Evolutionary conservation across 2,113 vertebrate genomes (phyloP).

Genomic region (Eptesicus fuscus): DNA sequence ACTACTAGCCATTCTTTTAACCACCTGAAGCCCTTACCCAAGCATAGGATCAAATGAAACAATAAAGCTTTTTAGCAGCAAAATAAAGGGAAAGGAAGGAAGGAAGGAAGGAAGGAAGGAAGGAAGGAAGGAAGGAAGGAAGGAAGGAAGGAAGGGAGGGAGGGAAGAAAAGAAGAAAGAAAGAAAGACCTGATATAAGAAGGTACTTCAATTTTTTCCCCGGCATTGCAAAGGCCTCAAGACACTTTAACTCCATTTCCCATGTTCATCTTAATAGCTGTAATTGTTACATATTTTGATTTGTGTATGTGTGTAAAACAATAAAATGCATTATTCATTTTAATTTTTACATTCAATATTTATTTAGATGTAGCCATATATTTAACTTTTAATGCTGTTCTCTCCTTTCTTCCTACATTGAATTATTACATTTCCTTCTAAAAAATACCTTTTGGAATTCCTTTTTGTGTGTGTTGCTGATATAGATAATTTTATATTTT

Average conservation of each 20-base stretch:
- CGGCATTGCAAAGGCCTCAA: neutral
- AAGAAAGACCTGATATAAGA: neutral
- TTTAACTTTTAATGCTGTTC: neutral
- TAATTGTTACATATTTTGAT: neutral
- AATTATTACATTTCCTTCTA: neutral
- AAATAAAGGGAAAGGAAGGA: no score
- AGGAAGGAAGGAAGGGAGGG: no score
- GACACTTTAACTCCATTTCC: neutral
- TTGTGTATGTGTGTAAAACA: neutral
- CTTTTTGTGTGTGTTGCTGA: neutral
- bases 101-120: no score
- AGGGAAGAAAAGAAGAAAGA: no score
- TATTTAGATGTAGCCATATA: neutral
- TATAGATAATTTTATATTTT: neutral
- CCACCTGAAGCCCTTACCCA: no score
- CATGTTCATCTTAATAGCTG: neutral
- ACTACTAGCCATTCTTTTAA: no score
- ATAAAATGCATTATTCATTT: neutral
- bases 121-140: no score
- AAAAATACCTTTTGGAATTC: neutral
- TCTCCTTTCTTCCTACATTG: neutral
- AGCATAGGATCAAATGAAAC: no score
- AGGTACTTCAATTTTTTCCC: neutral
- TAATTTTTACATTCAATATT: conserved; percentile 15
- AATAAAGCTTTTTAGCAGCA: no score